Conservation (phyloP, 1,140 invertebrate species). For the fruit fly (Drosophila melanogaster) region Release_6_plus_ISO1_MT NT_033777.3:29330001-29330500, state of each 20-base stretch:
- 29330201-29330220: slow-evolving; percentile 61
- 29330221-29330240: slow-evolving; percentile 41
- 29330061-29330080: slow-evolving; percentile 16
- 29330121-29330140: slow-evolving; percentile 18
- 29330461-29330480: not conserved
- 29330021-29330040: slow-evolving; percentile 23
- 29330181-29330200: slow-evolving; percentile 69
- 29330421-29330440: slow-evolving; percentile 19
- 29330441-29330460: slow-evolving; percentile 1
- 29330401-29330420: not conserved
- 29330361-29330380: slow-evolving; percentile 8
- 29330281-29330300: slow-evolving; percentile 57
- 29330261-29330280: slow-evolving; percentile 31
- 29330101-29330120: slow-evolving; percentile 9
- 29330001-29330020: slow-evolving; percentile 35
- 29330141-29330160: slow-evolving; percentile 26
- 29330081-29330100: not conserved
- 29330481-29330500: slow-evolving; percentile 30
- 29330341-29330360: slow-evolving; percentile 54
- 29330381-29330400: no score
- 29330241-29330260: slow-evolving; percentile 33
- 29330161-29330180: slow-evolving; percentile 58
- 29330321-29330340: slow-evolving; percentile 82
- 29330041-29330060: slow-evolving; percentile 20
- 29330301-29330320: slow-evolving; percentile 80